Percentiles rank a stretch among this genome's conserved stretches.
Conservation (phyloP, 2,888 invertebrate species). For the Thalpophila matura region DNA sequence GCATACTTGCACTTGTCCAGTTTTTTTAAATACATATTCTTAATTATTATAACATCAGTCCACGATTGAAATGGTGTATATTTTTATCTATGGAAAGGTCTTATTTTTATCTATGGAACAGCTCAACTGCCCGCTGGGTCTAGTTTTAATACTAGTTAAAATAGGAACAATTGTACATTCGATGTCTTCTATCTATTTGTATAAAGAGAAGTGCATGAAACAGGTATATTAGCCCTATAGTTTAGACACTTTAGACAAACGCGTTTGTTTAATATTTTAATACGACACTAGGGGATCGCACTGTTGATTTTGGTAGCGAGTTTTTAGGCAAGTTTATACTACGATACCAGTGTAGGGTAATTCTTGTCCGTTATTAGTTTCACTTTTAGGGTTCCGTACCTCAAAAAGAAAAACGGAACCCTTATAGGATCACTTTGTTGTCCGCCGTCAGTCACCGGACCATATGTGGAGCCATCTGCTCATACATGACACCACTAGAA, state of each 20-base stretch:
- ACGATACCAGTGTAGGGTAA: slow-evolving; percentile 1
- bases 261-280: slow-evolving; percentile 27
- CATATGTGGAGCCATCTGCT: no score
- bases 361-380: neutral
- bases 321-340: slow-evolving; percentile 20
- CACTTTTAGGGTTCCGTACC: no score
- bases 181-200: slow-evolving; percentile 57
- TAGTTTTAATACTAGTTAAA: slow-evolving; percentile 52
- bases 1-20: no score
- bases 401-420: no score
- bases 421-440: no score
- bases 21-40: no score
- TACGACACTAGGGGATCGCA: slow-evolving; percentile 20
- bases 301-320: slow-evolving; percentile 23
- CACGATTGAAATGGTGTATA: slow-evolving; percentile 49
- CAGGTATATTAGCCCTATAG: slow-evolving; percentile 38
- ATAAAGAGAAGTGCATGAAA: slow-evolving; percentile 55
- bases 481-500: no score
- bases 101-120: slow-evolving; percentile 41
- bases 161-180: slow-evolving; percentile 60
- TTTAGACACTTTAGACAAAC: slow-evolving; percentile 16
- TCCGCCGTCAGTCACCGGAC: no score
- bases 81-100: no score
- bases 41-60: slow-evolving; percentile 38
- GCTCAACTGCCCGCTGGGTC: slow-evolving; percentile 53